phyloP scores from a whole-genome alignment of 2,888 invertebrate genomes.

The Dugesia japonica region DNA sequence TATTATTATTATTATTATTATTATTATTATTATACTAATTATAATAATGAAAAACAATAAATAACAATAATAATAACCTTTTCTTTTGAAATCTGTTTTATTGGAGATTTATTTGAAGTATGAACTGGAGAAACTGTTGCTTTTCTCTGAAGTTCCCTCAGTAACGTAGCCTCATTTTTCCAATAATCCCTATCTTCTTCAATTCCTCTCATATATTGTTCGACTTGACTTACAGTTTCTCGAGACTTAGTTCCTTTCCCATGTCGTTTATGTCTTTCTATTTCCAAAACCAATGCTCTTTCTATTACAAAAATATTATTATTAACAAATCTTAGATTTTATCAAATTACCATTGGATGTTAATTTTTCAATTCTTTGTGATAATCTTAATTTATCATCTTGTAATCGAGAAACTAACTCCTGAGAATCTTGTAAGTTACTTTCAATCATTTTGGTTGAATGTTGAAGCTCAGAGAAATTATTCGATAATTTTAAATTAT shows the following conservation, averaged over 20 bases:
- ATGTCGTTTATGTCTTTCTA: slow-evolving; percentile 41
- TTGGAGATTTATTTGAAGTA: not conserved
- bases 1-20: too few species aligned
- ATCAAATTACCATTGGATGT: not conserved
- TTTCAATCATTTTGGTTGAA: not conserved
- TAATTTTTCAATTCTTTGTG: slow-evolving; percentile 25
- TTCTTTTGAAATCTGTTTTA: not conserved
- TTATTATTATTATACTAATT: too few species aligned
- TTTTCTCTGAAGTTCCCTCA: slow-evolving; percentile 39
- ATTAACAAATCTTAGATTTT: not conserved
- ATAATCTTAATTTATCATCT: slow-evolving; percentile 24
- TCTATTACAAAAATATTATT: too few species aligned
- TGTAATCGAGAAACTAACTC: not conserved
- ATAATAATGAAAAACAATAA: too few species aligned
- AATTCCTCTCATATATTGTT: slow-evolving; percentile 33
- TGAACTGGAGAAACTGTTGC: not conserved
- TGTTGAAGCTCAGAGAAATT: not conserved
- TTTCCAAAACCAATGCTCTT: slow-evolving; percentile 46
- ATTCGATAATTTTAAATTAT: not conserved
- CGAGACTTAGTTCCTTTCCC: slow-evolving; percentile 36
- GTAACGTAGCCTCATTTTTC: slow-evolving; percentile 42
- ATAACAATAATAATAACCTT: not conserved
- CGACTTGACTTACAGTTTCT: slow-evolving; percentile 30
- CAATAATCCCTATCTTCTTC: slow-evolving; percentile 44
- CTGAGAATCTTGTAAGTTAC: not conserved